Base-by-base conservation (phyloP, 2,797 vertebrate genomes). In the Pangasius larnaudii region DNA sequence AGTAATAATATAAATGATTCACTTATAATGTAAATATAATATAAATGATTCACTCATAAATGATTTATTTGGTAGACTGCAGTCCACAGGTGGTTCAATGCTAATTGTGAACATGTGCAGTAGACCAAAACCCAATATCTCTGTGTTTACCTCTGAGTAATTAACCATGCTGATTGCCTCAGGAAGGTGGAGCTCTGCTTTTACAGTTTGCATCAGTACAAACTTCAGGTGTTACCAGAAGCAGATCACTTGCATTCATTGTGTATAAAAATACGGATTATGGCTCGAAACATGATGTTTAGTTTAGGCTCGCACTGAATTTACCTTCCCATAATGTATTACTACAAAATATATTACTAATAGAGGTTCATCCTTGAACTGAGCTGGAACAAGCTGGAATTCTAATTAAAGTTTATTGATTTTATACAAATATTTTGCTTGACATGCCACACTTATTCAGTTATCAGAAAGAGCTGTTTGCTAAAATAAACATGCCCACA, bases 331-430 rank as follows among this genome's bases (percentile, higher is more conserved):
- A 0, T 56, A 49, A 84, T 49, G 63, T 67, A 49, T 53, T 49
- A 42, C 42, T 42, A 42, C 46, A 14, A 16, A 84, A 13, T 7
- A 46, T 65, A 63, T 63, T 42, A 42, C 58, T 61, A 61, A 59
- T n/a, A 42, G 24, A 42, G 59, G 19, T 67, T 46, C 27, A 84
- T 63, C 27, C 81, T 63, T 83, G 59, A 85, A 77, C 16, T 74
- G 27, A 30, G 42, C 42, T 42, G 46, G 9, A 11, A 16, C 24
- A 11, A 53, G 19, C 24, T 79, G 27, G 27, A 67, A 30, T 63
- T 65, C 42, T 59, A 65, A 83, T 56, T 30, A 27, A 39, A 30
- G 6, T 67, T 65, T 67, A 36, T 65, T 49, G 81, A 83, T 42
- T 67, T 67, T 36, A 36, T 69, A 36, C 33, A 69, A 36, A 36